phyloP scores from a whole-genome alignment of 2,888 invertebrate species.

The Callyntrura sp. region DNA sequence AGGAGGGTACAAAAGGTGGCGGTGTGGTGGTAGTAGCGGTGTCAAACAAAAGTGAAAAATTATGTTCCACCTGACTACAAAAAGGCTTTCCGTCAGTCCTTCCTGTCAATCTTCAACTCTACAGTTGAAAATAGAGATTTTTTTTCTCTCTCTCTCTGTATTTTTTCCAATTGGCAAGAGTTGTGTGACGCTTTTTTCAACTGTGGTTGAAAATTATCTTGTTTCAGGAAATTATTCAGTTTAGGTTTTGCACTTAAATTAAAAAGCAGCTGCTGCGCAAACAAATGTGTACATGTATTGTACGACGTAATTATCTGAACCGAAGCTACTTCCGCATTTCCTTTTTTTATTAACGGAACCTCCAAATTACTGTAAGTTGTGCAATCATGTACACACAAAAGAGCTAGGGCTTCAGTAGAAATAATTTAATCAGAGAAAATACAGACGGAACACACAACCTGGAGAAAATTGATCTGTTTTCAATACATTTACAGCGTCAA shows the following conservation, averaged over 20 bases:
- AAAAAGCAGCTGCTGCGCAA: no score
- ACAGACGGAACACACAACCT: no score
- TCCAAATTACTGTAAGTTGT: background rate
- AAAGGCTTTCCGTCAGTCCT: slow-evolving; percentile 3
- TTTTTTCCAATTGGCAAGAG: background rate
- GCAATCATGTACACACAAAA: background rate
- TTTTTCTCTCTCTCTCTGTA: background rate
- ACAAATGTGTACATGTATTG: no score
- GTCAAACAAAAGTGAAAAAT: slow-evolving; percentile 10
- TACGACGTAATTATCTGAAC: background rate
- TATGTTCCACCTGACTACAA: slow-evolving; percentile 36
- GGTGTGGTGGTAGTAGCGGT: background rate
- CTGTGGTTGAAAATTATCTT: background rate
- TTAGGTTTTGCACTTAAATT: background rate
- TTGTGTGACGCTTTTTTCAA: background rate
- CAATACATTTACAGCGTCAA: background rate
- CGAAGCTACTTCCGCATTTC: background rate
- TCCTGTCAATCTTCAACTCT: slow-evolving; percentile 1
- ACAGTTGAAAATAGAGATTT: background rate
- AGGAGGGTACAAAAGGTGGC: slow-evolving; percentile 38
- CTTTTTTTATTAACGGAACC: no score
- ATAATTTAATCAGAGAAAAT: no score
- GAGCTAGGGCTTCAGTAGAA: no score
- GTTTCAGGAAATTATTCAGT: background rate
- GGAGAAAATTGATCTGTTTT: no score